These are phyloP conservation scores for Sebastes glaucus DNA, from an alignment of 2,797 vertebrate species.

Conservation along the genomic window DNA sequence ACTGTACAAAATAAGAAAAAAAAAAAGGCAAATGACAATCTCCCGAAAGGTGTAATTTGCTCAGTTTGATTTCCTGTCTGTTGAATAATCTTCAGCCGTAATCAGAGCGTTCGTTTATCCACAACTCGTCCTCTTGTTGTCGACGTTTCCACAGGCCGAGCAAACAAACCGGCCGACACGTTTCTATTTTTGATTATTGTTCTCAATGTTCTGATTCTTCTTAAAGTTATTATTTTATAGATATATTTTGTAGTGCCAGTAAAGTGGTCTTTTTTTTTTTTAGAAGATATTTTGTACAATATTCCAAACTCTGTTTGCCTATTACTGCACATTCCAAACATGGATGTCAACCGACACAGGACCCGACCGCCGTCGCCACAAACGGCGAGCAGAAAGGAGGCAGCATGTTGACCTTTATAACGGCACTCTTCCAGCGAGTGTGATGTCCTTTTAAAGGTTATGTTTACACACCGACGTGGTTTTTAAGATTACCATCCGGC, in stretches of 20 bases:
- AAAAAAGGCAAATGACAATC: conserved; percentile 85
- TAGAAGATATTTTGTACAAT: conserved; percentile 76
- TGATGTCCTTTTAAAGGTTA: conserved; percentile 8
- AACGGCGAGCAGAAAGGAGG: neutral
- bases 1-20: conserved; percentile 8
- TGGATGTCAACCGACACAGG: conserved; percentile 57
- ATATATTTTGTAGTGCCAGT: conserved; percentile 78
- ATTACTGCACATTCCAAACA: conserved; percentile 77
- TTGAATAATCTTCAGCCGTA: conserved; percentile 71
- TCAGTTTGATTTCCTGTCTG: conserved; percentile 66
- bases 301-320: conserved; percentile 65
- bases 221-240: conserved; percentile 74
- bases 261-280: conserved; percentile 76
- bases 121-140: conserved; percentile 5
- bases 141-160: conserved; percentile 39
- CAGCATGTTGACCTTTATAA: neutral
- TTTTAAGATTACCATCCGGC: neutral
- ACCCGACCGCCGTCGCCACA: conserved; percentile 48
- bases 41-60: conserved; percentile 78
- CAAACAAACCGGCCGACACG: conserved; percentile 44
- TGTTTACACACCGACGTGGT: neutral
- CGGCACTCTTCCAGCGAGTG: neutral
- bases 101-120: conserved; percentile 66
- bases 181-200: conserved; percentile 69
- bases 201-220: conserved; percentile 62